Conservation (phyloP, 2,113 vertebrate genomes). For the Talpa occidentalis region DNA sequence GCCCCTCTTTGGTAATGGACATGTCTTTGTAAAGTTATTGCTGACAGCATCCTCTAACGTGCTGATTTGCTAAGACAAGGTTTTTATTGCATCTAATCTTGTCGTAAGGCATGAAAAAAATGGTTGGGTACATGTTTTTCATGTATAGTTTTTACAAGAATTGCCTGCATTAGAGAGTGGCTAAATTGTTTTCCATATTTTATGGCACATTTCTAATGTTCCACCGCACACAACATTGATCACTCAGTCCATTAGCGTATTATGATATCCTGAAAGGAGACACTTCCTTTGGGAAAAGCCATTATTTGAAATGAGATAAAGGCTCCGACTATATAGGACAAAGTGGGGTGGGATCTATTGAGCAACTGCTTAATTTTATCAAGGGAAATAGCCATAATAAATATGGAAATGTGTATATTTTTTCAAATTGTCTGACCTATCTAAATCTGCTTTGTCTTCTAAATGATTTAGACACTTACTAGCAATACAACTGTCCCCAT, state of each 20-base stretch:
- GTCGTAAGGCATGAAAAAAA: constrained; percentile 68
- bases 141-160: constrained; percentile 74
- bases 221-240: constrained; percentile 73
- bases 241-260: constrained; percentile 76
- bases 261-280: constrained; percentile 77
- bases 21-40: constrained; percentile 81
- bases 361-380: constrained; percentile 57
- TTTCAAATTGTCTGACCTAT: not conserved
- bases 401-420: not conserved
- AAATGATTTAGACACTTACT: not conserved
- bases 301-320: constrained; percentile 75
- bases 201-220: constrained; percentile 74
- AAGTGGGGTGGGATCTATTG: constrained; percentile 30
- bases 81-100: constrained; percentile 84
- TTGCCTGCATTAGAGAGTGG: constrained; percentile 66
- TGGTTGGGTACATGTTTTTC: constrained; percentile 63
- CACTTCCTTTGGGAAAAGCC: constrained; percentile 76
- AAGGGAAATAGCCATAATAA: constrained; percentile 25
- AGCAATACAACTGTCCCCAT: not conserved
- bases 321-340: not conserved
- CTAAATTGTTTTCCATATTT: constrained; percentile 74
- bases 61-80: constrained; percentile 81
- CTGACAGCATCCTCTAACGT: constrained; percentile 81
- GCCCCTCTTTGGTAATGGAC: constrained; percentile 83
- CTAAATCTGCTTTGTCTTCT: constrained; percentile 24